phyloP scores from a whole-genome alignment of 2,113 vertebrate species.

The Willisornis vidua region DNA sequence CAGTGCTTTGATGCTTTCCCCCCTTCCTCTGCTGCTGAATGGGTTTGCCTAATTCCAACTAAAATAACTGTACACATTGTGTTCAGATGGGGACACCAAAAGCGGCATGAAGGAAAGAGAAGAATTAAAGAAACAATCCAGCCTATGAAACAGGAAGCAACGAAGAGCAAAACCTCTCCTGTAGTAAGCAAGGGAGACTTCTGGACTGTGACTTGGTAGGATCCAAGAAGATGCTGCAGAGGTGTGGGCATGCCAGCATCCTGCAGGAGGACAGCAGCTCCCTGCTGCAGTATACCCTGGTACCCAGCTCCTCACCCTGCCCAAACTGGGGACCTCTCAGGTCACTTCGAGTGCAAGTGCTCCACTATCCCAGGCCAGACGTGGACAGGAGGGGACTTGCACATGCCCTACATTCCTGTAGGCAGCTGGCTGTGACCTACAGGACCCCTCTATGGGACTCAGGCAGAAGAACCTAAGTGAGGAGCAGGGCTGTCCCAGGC shows the following conservation, averaged over 20 bases:
- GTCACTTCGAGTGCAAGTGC: rapidly evolving
- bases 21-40: background rate
- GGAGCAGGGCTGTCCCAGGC: background rate
- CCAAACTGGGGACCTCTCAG: background rate
- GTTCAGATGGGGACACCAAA: background rate
- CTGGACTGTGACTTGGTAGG: background rate
- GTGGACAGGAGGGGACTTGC: rapidly evolving
- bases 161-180: background rate
- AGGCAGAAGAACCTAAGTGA: background rate
- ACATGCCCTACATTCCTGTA: background rate
- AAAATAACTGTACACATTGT: background rate
- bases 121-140: background rate
- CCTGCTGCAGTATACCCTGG: background rate
- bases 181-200: background rate
- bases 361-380: background rate
- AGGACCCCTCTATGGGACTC: rapidly evolving
- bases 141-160: background rate
- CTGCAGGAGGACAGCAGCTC: background rate
- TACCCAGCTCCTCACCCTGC: background rate
- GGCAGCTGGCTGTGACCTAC: background rate
- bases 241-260: background rate
- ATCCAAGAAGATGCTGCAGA: background rate
- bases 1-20: background rate
- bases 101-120: background rate
- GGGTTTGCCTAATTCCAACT: background rate